Evolutionary conservation across 2,797 vertebrate species (phyloP).

Genomic region (Labroides dimidiatus): DNA sequence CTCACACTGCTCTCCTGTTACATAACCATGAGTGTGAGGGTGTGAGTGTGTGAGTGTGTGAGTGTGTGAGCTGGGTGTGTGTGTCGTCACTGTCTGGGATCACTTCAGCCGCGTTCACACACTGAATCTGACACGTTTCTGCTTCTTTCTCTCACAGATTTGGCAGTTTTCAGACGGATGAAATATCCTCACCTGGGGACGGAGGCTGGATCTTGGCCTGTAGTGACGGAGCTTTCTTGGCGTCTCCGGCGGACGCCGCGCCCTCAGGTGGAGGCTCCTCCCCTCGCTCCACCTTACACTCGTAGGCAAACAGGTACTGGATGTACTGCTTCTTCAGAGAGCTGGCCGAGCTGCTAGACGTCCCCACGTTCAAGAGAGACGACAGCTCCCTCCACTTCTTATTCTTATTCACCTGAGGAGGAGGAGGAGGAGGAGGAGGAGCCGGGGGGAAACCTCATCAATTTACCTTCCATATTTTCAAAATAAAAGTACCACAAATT

Average conservation of each 20-base stretch:
- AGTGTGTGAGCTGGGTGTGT: neutral
- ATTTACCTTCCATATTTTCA: too few species aligned
- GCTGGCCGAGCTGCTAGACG: slow-evolving; percentile 94
- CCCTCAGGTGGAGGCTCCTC: slow-evolving; percentile 94
- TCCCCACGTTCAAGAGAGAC: slow-evolving; percentile 90
- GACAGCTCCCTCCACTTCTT: slow-evolving; percentile 97
- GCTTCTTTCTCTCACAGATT: neutral
- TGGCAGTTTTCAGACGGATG: too few species aligned
- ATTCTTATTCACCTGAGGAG: slow-evolving; percentile 93
- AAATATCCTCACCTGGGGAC: slow-evolving; percentile 89
- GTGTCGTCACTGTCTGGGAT: neutral
- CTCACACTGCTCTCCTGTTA: slow-evolving; percentile 65
- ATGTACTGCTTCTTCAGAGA: slow-evolving; percentile 99
- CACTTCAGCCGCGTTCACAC: slow-evolving; percentile 1
- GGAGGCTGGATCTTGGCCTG: slow-evolving; percentile 93
- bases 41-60: neutral
- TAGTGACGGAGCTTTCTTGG: slow-evolving; percentile 84
- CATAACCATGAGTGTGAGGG: slow-evolving; percentile 7
- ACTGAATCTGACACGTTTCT: neutral
- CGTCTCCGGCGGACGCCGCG: slow-evolving; percentile 80
- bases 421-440: slow-evolving; percentile 12
- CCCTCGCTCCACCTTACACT: slow-evolving; percentile 95
- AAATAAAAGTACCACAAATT: too few species aligned
- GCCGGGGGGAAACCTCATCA: too few species aligned
- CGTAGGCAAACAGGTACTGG: slow-evolving; percentile 97